Evolutionary conservation across 2,888 invertebrate genomes (phyloP).

Genomic region (Orthosia cruda): DNA sequence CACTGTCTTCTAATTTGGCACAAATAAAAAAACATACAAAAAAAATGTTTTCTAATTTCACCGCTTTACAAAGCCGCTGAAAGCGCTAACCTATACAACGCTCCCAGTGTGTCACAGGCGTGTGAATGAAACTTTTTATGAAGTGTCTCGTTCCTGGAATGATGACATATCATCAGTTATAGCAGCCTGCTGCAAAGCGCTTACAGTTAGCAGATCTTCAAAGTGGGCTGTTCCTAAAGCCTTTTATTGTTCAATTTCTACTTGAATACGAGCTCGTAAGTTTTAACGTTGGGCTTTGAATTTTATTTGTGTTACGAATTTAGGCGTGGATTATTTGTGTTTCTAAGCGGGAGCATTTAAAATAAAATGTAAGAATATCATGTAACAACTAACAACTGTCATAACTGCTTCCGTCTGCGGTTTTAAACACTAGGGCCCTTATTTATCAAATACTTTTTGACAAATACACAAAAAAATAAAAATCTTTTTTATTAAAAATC

Average conservation of each 20-base stretch:
- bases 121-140: conserved; percentile 55
- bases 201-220: conserved; percentile 50
- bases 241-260: conserved; percentile 48
- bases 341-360: neutral
- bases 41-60: neutral
- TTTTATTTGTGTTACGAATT: conserved; percentile 18
- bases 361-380: neutral
- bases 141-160: conserved; percentile 42
- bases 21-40: neutral
- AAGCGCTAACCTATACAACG: conserved; percentile 37
- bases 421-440: too few species aligned
- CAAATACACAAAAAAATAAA: too few species aligned
- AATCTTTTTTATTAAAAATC: too few species aligned
- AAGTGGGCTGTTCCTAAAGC: conserved; percentile 39
- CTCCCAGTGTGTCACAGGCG: conserved; percentile 22
- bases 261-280: conserved; percentile 49
- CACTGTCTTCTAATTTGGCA: too few species aligned
- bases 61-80: conserved; percentile 27
- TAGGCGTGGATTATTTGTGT: neutral
- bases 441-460: too few species aligned
- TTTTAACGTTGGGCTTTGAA: conserved; percentile 43
- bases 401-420: too few species aligned
- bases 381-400: too few species aligned
- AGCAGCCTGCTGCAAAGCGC: conserved; percentile 44
- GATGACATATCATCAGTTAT: conserved; percentile 55